Evolutionary conservation across 2,797 vertebrate species (phyloP), one percentile per base, ranked within the genome.

Genomic region (Enteromius treurensis): DNA sequence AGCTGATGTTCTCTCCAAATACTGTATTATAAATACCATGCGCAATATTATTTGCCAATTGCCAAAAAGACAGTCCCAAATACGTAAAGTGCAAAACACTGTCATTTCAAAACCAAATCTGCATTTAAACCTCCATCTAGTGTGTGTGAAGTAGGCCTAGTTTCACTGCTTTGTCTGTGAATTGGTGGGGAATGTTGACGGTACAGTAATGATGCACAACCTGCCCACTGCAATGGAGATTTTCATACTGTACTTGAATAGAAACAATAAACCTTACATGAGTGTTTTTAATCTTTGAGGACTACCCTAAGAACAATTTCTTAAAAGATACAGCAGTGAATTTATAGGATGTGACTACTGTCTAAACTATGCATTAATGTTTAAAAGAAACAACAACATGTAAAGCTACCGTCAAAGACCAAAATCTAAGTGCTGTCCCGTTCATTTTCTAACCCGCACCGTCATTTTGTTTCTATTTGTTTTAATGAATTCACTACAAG

Each of bases 21-120:
- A 67, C 73, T 82, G 70, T 34, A 77, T 77, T 60, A 58, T 34
- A 32, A 78, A 80, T 64, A 71, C 53, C 45, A 51, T 15, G 26
- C 34, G 34, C 49, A 53, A 69, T 64, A 71, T 45, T 65, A 76
- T 80, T 79, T 84, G 53, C 92, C 94, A 94, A 90, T 93, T 93
- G 93, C 95, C 93, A 94, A 94, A 93, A 92, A 95, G 86, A 86
- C 14, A 90, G 71, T 84, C 51, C 87, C 82, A 88, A 87, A 91
- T 82, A 89, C 10, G 21, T 80, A 75, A 76, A 83, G 81, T 86
- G 85, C 81, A 83, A 79, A 86, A 75, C 47, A 78, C 79, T 26
- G 40, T 78, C 37, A 58, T 49, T 9, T 84, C 19, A 55, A 77
- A 85, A 74, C 32, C 87, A 60, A 85, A 85, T 40, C 62, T 55